Conservation (phyloP, 2,113 vertebrate genomes). For the Sciurus niger region DNA sequence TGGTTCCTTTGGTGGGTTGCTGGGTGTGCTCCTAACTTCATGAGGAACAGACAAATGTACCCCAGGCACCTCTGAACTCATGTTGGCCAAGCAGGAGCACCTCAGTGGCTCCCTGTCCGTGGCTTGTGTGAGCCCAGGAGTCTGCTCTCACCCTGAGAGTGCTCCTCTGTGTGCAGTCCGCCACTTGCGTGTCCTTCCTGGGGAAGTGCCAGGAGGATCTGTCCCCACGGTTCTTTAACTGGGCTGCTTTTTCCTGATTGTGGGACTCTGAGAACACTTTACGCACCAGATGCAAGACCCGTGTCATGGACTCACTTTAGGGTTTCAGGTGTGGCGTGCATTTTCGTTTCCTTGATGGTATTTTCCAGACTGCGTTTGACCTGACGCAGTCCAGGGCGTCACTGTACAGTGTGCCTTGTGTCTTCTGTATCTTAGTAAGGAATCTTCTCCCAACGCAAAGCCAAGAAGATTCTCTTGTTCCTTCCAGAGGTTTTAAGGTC, state of each 20-base stretch:
- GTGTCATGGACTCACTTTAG: background rate
- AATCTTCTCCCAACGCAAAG: background rate
- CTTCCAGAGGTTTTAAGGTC: background rate
- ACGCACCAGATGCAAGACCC: background rate
- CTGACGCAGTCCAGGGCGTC: background rate
- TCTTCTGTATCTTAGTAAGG: background rate
- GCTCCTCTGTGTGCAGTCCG: no score
- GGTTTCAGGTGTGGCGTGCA: background rate
- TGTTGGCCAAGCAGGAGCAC: background rate
- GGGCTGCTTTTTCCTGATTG: background rate
- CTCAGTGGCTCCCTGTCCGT: background rate
- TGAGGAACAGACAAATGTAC: background rate
- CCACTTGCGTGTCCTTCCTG: background rate
- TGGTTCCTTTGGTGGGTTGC: rapidly evolving
- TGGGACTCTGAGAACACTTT: background rate
- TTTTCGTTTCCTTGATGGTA: background rate
- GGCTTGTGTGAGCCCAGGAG: background rate
- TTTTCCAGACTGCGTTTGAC: background rate
- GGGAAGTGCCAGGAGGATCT: background rate
- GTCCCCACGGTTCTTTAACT: rapidly evolving
- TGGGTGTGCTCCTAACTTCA: background rate
- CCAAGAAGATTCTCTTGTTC: background rate
- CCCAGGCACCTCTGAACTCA: rapidly evolving
- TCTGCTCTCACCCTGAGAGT: no score
- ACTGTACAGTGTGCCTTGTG: background rate